Conservation (phyloP, 2,113 vertebrate genomes). For the Fregata magnificens region DNA sequence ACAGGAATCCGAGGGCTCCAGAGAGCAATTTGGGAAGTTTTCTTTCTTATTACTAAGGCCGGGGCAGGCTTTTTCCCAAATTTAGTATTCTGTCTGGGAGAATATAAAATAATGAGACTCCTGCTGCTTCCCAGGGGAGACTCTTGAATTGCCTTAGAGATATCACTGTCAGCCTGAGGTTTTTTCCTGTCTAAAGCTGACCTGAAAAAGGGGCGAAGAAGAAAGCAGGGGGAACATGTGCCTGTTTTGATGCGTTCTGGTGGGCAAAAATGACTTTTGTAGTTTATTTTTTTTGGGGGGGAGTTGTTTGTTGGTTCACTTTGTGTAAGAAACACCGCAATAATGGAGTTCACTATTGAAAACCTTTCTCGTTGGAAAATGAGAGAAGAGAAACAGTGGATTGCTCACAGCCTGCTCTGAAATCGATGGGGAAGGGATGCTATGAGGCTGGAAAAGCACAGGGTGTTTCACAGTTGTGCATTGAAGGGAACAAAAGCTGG, state of each 20-base stretch:
- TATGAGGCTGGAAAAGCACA: neutral
- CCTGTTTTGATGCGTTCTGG: neutral
- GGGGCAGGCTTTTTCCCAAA: constrained; percentile 5
- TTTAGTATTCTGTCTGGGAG: constrained; percentile 42
- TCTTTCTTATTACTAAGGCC: constrained; percentile 14
- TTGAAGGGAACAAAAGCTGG: neutral
- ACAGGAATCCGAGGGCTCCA: neutral
- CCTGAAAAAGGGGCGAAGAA: neutral
- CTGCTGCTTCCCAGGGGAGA: neutral
- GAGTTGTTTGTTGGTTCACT: neutral
- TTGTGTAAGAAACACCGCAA: neutral
- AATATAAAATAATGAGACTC: constrained; percentile 56
- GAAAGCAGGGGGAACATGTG: neutral
- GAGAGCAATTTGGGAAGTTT: constrained; percentile 38
- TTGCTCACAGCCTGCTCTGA: neutral
- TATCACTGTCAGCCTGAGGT: neutral
- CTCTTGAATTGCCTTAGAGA: constrained; percentile 29
- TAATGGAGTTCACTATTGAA: neutral
- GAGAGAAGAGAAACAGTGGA: neutral
- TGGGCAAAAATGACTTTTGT: neutral
- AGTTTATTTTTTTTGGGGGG: rapidly evolving
- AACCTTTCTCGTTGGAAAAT: neutral
- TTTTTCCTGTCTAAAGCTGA: constrained; percentile 7
- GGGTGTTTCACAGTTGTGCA: neutral
- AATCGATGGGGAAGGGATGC: neutral